These are phyloP conservation scores for Metridium senile DNA, from an alignment of 92 coral and sea anemone species.

Conservation along the genomic window DNA sequence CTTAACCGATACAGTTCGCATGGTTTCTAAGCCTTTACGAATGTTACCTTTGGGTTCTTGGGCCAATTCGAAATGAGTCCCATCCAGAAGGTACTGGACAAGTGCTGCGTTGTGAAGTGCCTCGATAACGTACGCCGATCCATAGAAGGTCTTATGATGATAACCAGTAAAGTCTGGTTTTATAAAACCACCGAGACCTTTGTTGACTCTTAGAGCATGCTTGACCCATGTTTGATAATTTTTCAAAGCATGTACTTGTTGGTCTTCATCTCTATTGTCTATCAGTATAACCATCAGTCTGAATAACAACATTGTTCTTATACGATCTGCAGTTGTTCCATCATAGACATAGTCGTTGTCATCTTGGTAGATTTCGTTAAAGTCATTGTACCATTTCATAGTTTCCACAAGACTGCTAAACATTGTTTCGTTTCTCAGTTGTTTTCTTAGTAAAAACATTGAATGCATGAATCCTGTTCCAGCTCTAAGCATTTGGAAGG, in stretches of 20 bases:
- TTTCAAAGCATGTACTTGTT: constrained; percentile 56
- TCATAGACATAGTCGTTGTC: constrained; percentile 45
- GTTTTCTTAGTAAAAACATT: constrained; percentile 44
- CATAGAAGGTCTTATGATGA: constrained; percentile 73
- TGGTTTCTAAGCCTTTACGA: constrained; percentile 33
- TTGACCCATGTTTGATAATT: constrained; percentile 67
- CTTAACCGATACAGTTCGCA: constrained; percentile 26
- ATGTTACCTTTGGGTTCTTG: constrained; percentile 38
- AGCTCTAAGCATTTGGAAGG: constrained; percentile 65
- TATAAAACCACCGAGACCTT: constrained; percentile 62
- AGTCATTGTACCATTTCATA: constrained; percentile 69
- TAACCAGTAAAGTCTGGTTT: constrained; percentile 81
- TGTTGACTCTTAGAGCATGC: constrained; percentile 57
- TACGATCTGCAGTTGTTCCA: constrained; percentile 78
- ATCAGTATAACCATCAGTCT: constrained; percentile 58
- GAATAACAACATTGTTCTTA: constrained; percentile 59
- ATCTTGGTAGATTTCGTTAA: constrained; percentile 67
- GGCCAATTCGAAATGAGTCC: constrained; percentile 43
- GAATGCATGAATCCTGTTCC: constrained; percentile 71
- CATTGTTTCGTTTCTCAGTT: constrained; percentile 22
- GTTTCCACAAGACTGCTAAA: constrained; percentile 32
- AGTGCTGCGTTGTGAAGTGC: constrained; percentile 59
- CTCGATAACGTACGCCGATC: constrained; percentile 55
- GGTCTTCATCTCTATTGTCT: constrained; percentile 34
- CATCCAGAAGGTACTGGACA: constrained; percentile 60